Base-by-base conservation (phyloP, 2,888 invertebrate genomes). In the Apodemia zela region DNA sequence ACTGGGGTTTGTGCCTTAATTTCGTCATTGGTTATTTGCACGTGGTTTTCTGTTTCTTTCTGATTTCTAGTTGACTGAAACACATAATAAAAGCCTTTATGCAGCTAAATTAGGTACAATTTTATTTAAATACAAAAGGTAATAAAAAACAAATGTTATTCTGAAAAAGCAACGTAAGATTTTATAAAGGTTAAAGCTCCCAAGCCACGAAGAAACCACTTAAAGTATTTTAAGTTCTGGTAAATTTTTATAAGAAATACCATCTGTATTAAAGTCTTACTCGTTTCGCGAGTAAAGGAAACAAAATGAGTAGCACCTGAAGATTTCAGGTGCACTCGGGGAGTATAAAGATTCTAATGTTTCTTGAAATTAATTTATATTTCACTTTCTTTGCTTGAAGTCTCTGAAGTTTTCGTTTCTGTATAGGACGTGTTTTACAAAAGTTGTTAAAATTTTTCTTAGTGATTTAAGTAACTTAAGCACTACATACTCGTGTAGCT, bases 291-390 rank as follows among this genome's bases (percentile, higher is more conserved):
- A 49, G 17, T 49, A 49, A 49, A 49, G 18, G 49, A 51, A 51
- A 51, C 18, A 51, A 42, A 42, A 42, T 21, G n/a, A 51, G 49
- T 17, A 17, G 49, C 49, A 51, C 49, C 49, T 51, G 17, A 51
- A 51, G 49, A 51, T 51, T 51, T 51, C 18, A 51, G 17, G 17
- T 51, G 49, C 49, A 21, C 18, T 51, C 18, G 21, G 18, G 17
- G 18, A 51, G 18, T 51, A 21, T 18, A 10, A 51, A 51, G 18
- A 18, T 18, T 17, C 10, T 18, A 51, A 18, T 11, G 10, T 51
- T 51, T 51, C 18, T 51, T 51, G 13, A 51, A 51, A 21, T 51
- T 51, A 51, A 21, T 51, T 51, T 51, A 21, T 51, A 51, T 51
- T 51, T 51, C 13, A 51, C 49, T 51, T 51, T 51, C 5, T 51